These are phyloP conservation scores for Carduelis carduelis DNA, from an alignment of 2,797 vertebrate species.

Conservation along the genomic window DNA sequence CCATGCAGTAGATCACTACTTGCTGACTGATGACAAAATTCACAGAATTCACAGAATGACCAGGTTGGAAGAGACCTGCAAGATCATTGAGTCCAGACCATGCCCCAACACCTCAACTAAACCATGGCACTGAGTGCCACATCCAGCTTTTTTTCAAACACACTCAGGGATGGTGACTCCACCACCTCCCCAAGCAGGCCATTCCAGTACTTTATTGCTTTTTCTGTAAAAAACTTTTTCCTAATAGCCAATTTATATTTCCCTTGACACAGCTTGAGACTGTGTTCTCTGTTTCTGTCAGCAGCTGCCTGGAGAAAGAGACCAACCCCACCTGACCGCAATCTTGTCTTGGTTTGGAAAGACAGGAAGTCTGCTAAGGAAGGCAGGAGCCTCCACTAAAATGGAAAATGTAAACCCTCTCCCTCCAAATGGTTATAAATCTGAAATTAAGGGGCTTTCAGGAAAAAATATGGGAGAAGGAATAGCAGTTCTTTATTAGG, in stretches of 20 bases:
- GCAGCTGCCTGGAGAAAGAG: neutral
- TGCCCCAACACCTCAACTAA: neutral
- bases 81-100: neutral
- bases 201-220: neutral
- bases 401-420: neutral
- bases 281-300: neutral
- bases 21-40: neutral
- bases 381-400: neutral
- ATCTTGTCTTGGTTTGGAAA: neutral
- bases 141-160: neutral
- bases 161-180: neutral
- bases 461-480: neutral
- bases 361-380: neutral
- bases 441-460: neutral
- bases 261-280: neutral
- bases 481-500: neutral
- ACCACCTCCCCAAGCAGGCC: neutral
- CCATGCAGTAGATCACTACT: rapidly evolving
- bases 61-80: neutral
- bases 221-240: neutral
- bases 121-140: neutral
- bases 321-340: neutral
- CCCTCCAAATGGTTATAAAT: neutral
- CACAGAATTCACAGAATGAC: neutral
- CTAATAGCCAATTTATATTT: neutral